These are phyloP conservation scores for Solea senegalensis DNA, from an alignment of 2,113 vertebrate genomes.

Conservation along the genomic window DNA sequence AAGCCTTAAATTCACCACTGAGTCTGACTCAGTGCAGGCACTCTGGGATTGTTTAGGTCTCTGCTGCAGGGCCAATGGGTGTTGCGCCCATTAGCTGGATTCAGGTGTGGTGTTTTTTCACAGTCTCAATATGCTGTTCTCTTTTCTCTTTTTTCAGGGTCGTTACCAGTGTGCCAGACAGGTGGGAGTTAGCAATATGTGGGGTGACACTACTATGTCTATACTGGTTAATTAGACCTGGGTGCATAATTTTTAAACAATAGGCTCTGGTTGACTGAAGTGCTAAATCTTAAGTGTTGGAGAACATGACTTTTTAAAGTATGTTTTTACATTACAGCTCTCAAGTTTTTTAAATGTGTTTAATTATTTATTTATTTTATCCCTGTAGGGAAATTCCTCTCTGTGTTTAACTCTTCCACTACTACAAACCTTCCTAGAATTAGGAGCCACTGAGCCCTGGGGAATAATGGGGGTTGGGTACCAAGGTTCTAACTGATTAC, in stretches of 20 bases:
- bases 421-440: too few relatives aligned
- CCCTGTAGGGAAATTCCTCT: too few relatives aligned
- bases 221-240: not conserved
- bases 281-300: not conserved
- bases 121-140: conserved; percentile 3
- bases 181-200: not conserved
- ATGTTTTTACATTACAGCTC: too few relatives aligned
- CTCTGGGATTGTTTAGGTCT: not conserved
- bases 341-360: too few relatives aligned
- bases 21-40: not conserved
- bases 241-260: not conserved
- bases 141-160: not conserved
- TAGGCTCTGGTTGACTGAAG: not conserved
- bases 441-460: too few relatives aligned
- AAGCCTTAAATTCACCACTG: not conserved
- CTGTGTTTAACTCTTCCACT: too few relatives aligned
- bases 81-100: not conserved
- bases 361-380: too few relatives aligned
- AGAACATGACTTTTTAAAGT: too few relatives aligned
- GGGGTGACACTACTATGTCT: not conserved
- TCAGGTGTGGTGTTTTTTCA: conserved; percentile 1
- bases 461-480: too few relatives aligned
- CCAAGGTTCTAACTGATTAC: too few relatives aligned
- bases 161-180: conserved; percentile 6
- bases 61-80: not conserved